phyloP scores from a whole-genome alignment of 1,140 invertebrate species.

The Archegozetes longisetosus region DNA sequence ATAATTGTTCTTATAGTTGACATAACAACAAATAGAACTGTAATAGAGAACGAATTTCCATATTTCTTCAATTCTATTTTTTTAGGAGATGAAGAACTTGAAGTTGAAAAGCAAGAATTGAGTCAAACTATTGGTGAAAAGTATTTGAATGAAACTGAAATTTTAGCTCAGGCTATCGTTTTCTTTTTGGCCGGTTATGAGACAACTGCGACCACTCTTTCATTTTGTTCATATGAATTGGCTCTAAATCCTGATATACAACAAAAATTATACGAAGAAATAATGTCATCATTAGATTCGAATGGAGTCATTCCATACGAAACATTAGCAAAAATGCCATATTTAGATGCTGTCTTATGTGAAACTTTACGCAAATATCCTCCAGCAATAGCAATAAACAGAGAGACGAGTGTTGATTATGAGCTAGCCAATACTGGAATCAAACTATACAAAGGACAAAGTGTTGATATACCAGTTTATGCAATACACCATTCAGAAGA shows the following conservation, averaged over 20 bases:
- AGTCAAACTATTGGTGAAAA: neutral
- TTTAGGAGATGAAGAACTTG: neutral
- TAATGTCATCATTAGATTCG: neutral
- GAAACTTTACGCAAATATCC: conserved; percentile 20
- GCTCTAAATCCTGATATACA: conserved; percentile 27
- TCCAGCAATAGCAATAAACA: conserved; percentile 11
- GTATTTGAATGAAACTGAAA: conserved; percentile 38
- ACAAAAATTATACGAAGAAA: conserved; percentile 15
- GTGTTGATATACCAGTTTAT: conserved; percentile 40
- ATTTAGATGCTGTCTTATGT: neutral
- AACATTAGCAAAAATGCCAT: conserved; percentile 20
- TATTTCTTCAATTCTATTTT: neutral
- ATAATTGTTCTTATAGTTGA: too few species aligned
- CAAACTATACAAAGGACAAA: conserved; percentile 33
- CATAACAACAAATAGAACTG: neutral
- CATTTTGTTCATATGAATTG: conserved; percentile 24
- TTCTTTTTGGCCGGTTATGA: conserved; percentile 50
- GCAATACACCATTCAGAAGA: conserved; percentile 43
- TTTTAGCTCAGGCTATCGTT: too few species aligned
- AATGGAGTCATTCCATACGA: conserved; percentile 17
- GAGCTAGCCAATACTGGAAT: neutral
- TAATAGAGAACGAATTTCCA: neutral
- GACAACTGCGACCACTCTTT: conserved; percentile 24
- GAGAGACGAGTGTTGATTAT: conserved; percentile 2
- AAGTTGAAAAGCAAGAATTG: neutral